Conservation (phyloP, 1,140 invertebrate genomes). For the Lasioglossum baleicum region DNA sequence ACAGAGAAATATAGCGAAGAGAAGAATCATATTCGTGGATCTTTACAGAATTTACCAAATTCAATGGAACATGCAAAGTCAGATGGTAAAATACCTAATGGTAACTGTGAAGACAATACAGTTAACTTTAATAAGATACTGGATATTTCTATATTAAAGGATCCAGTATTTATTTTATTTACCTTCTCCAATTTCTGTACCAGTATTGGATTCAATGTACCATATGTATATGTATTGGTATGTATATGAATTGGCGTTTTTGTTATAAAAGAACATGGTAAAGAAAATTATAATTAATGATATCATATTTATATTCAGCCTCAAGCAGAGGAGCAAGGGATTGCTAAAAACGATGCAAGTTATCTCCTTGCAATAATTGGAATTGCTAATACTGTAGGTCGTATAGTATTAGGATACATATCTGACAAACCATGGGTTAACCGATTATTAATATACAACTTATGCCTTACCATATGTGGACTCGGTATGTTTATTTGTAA, state of each 20-base stretch:
- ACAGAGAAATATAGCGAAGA: constrained; percentile 49
- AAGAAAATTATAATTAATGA: neutral
- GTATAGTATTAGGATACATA: constrained; percentile 91
- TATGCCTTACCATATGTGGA: constrained; percentile 91
- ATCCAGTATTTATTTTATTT: constrained; percentile 94
- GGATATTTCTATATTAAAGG: constrained; percentile 89
- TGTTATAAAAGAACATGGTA: neutral
- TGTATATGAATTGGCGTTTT: constrained; percentile 27
- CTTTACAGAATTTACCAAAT: constrained; percentile 60
- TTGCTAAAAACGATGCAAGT: constrained; percentile 82
- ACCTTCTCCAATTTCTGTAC: constrained; percentile 96
- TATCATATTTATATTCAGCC: constrained; percentile 73
- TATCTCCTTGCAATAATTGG: constrained; percentile 90
- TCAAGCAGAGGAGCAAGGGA: constrained; percentile 82
- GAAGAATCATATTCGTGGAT: constrained; percentile 45
- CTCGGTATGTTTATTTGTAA: constrained; percentile 82
- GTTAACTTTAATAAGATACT: constrained; percentile 90
- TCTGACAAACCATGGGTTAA: constrained; percentile 94
- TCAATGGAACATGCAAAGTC: constrained; percentile 39
- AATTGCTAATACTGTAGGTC: constrained; percentile 92
- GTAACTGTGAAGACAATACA: constrained; percentile 81
- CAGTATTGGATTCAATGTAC: constrained; percentile 97
- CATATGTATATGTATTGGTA: constrained; percentile 91
- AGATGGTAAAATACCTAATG: constrained; percentile 75
- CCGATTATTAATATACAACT: constrained; percentile 92